Percentiles rank a stretch among this genome's conserved stretches.
phyloP scores from a whole-genome alignment of 2,888 invertebrate genomes.

The Epinotia brunnichana region DNA sequence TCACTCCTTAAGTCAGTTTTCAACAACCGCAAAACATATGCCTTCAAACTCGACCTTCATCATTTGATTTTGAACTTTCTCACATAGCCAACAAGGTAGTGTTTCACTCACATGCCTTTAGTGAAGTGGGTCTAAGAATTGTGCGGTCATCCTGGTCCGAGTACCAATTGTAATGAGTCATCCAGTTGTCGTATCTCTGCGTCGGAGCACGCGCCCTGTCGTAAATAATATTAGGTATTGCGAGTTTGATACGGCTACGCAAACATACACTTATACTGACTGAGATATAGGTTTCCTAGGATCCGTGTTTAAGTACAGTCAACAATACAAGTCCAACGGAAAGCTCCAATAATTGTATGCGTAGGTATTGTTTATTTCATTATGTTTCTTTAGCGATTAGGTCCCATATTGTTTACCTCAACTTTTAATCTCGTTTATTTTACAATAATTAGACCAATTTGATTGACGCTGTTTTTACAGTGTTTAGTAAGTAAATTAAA shows the following conservation, averaged over 20 bases:
- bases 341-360: neutral
- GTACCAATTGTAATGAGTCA: constrained; percentile 4
- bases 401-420: too few species aligned
- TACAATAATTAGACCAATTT: too few species aligned
- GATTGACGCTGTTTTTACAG: too few species aligned
- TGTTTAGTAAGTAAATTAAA: too few species aligned
- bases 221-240: constrained; percentile 32
- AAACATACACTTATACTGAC: constrained; percentile 10
- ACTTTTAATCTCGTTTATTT: too few species aligned
- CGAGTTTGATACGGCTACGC: constrained; percentile 21
- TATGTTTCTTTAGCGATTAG: too few species aligned
- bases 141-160: neutral
- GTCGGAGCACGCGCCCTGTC: constrained; percentile 13
- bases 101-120: neutral
- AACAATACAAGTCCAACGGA: neutral
- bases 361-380: too few species aligned
- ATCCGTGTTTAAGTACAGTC: neutral
- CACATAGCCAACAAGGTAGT: neutral
- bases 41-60: neutral
- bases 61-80: neutral
- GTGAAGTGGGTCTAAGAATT: neutral
- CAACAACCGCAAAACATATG: neutral
- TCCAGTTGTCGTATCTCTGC: constrained; percentile 4
- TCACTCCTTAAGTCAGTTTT: neutral
- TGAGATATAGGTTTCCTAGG: constrained; percentile 9